Conservation (phyloP, 1,140 invertebrate species). For the Cyrtorhinus lividipennis region DNA sequence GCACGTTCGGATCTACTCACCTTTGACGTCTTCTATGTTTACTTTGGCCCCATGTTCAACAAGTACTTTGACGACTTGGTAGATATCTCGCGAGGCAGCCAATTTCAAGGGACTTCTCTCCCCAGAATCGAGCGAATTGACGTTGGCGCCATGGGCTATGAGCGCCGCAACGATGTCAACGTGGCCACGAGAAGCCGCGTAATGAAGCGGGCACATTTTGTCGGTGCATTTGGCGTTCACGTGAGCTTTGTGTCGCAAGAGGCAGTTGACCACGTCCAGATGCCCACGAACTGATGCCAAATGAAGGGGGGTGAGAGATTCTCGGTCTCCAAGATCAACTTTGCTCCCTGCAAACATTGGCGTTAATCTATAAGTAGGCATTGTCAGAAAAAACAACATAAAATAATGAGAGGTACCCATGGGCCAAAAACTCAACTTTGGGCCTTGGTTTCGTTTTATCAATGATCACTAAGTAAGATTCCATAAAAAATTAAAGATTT, state of each 20-base stretch:
- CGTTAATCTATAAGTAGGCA: not conserved
- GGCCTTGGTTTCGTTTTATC: no score
- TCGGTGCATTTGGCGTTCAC: constrained; percentile 29
- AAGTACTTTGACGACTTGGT: constrained; percentile 34
- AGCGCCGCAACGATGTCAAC: constrained; percentile 32
- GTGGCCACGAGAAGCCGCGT: constrained; percentile 30
- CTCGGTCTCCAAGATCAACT: constrained; percentile 24
- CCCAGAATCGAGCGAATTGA: constrained; percentile 40
- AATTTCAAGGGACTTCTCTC: constrained; percentile 40
- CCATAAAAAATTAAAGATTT: no score
- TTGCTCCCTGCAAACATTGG: constrained; percentile 23
- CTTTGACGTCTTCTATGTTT: constrained; percentile 42
- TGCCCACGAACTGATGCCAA: constrained; percentile 31
- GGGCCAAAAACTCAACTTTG: not conserved
- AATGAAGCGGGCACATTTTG: constrained; percentile 31
- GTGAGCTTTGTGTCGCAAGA: constrained; percentile 27
- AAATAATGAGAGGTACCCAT: not conserved
- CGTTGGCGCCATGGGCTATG: constrained; percentile 38
- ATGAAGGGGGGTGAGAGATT: constrained; percentile 32
- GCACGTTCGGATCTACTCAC: no score
- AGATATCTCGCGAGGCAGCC: constrained; percentile 34
- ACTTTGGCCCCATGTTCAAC: constrained; percentile 37
- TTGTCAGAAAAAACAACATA: not conserved
- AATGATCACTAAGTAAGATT: no score
- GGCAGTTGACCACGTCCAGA: constrained; percentile 26